Evolutionary conservation across 2,113 vertebrate genomes (phyloP), one percentile per base, ranked within the genome.

Genomic region (Charina bottae): DNA sequence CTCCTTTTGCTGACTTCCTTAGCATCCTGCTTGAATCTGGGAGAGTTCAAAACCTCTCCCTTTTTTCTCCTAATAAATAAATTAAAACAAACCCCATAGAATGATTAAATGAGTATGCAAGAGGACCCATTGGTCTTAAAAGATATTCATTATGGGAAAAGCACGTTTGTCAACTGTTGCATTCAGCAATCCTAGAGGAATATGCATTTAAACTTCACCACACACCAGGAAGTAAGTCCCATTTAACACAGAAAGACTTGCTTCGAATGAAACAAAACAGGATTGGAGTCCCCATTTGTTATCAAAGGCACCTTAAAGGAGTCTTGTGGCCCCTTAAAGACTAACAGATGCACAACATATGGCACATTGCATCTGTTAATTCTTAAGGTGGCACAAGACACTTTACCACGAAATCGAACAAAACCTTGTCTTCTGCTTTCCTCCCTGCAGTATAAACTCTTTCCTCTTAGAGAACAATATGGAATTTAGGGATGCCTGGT

Each of bases 401-500:
- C 2, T 68, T 54, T 37, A 33, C 62, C 15, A 42, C 6, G 83
- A 91, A 93, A 94, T 54, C 62, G 19, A 94, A 72, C 68, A 78
- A 0, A 78, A 24, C 26, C 89, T 92, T 46, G 26, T 6, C 88
- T 26, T 26, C 33, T 10, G 60, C 23, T 83, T 62, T 58, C 94
- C 33, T 90, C 33, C 60, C 58, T 90, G 37, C 59, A 78, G 33
- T 24, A 24, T 56, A 54, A 90, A 86, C 90, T 59, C 13, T 64
- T 89, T 93, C 4, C 3, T 3, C 64, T 88, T 68, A 4, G 8
- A 91, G 53, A 37, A 93, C 90, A 92, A 0, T n/a, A 0, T 93
- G 85, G 88, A 92, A 60, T 24, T 88, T 3, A 9, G n/a, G 92
- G 88, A 92, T 56, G 42, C 83, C 91, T 91, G 83, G 6, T 78